phyloP scores from a whole-genome alignment of 2,113 vertebrate genomes.

The Etheostoma spectabile region DNA sequence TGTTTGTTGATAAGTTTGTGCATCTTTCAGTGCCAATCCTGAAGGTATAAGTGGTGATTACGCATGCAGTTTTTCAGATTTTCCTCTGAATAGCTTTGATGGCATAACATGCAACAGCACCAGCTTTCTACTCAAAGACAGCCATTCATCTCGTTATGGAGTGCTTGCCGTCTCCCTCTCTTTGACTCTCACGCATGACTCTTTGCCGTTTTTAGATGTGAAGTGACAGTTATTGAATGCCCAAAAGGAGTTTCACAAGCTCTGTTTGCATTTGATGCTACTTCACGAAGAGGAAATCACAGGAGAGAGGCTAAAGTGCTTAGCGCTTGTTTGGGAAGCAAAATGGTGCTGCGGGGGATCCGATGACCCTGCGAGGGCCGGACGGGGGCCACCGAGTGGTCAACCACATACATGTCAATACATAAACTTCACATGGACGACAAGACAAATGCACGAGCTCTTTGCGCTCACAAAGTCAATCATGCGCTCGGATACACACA shows the following conservation, averaged over 20 bases:
- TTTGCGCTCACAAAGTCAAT: slow-evolving; percentile 52
- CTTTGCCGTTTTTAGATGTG: slow-evolving; percentile 29
- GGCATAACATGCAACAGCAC: slow-evolving; percentile 38
- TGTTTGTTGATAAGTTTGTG: slow-evolving; percentile 19
- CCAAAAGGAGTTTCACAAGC: slow-evolving; percentile 22
- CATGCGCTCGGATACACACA: slow-evolving; percentile 46
- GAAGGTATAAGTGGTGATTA: slow-evolving; percentile 33
- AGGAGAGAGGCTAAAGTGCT: slow-evolving; percentile 2
- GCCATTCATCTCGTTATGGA: slow-evolving; percentile 46
- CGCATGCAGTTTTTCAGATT: slow-evolving; percentile 39
- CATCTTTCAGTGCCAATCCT: slow-evolving; percentile 20
- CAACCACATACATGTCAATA: slow-evolving; percentile 17
- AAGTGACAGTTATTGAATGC: slow-evolving; percentile 43
- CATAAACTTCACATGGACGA: slow-evolving; percentile 16
- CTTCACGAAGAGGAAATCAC: slow-evolving; percentile 23
- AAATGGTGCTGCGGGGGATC: slow-evolving; percentile 20
- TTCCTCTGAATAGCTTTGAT: slow-evolving; percentile 51
- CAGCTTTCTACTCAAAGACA: slow-evolving; percentile 33
- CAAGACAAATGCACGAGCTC: slow-evolving; percentile 12
- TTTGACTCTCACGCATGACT: slow-evolving; percentile 29
- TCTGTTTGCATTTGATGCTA: slow-evolving; percentile 10
- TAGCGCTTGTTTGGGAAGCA: slow-evolving; percentile 11
- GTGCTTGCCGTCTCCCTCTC: slow-evolving; percentile 3
- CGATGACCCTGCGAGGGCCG: slow-evolving; percentile 2
- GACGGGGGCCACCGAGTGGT: slow-evolving; percentile 13